Conservation (phyloP, 2,113 vertebrate genomes). For the Pithys albifrons region DNA sequence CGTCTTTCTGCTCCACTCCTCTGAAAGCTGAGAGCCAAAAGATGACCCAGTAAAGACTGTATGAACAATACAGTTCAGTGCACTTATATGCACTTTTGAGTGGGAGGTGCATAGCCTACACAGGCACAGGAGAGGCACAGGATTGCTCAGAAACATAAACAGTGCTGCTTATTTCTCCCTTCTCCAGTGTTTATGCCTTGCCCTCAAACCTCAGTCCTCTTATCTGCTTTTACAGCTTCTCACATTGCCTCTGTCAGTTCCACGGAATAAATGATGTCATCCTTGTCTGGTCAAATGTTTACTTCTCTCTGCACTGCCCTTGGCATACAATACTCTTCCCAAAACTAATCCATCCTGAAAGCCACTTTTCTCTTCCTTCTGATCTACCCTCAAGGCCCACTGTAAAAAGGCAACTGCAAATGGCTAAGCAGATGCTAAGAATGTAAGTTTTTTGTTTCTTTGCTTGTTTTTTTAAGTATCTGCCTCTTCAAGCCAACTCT, state of each 20-base stretch:
- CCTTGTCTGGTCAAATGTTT: conserved; percentile 47
- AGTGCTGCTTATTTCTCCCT: not conserved
- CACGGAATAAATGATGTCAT: conserved; percentile 63
- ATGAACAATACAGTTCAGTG: not conserved
- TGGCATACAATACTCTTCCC: conserved; percentile 33
- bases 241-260: conserved; percentile 51
- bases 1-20: not conserved
- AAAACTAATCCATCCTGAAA: conserved; percentile 65
- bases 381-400: not conserved
- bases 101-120: accelerated
- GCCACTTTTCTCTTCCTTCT: conserved; percentile 35
- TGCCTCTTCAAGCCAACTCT: not conserved
- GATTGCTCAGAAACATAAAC: not conserved
- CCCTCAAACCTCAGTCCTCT: conserved; percentile 40
- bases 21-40: not conserved
- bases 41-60: not conserved
- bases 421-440: conserved; percentile 31
- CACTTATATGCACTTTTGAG: not conserved
- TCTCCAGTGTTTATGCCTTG: conserved; percentile 16
- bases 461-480: not conserved
- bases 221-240: conserved; percentile 62
- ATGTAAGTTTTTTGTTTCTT: not conserved
- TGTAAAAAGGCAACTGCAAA: conserved; percentile 43
- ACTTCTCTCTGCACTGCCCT: conserved; percentile 38
- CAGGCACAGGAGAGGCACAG: not conserved